Percentiles rank a stretch among this genome's conserved stretches.
These are phyloP conservation scores for Priocnemis perturbator DNA, from an alignment of 2,888 invertebrate species.

Conservation along the genomic window DNA sequence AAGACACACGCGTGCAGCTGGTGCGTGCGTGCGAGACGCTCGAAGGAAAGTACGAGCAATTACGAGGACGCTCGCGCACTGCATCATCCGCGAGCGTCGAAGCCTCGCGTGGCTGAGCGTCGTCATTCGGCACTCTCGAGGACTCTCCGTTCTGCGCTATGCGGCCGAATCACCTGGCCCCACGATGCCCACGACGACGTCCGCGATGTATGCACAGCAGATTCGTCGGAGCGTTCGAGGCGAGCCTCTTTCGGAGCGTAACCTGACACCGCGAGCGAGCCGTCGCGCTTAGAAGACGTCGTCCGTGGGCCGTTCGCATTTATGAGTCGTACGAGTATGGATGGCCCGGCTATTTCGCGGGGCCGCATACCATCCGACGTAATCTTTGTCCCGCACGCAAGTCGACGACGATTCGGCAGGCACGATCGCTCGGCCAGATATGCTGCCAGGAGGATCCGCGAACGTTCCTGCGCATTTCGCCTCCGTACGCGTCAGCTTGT, in stretches of 20 bases:
- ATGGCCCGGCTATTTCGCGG: conserved; percentile 41
- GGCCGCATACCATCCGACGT: conserved; percentile 41
- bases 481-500: too few species aligned
- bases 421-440: too few species aligned
- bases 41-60: conserved; percentile 41
- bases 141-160: too few species aligned
- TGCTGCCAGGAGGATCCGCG: too few species aligned
- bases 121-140: background rate
- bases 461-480: too few species aligned
- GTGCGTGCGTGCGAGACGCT: conserved; percentile 25
- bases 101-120: conserved; percentile 7
- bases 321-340: conserved; percentile 55
- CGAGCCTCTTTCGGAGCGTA: conserved; percentile 36
- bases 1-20: too few species aligned
- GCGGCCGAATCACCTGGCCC: background rate
- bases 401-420: conserved; percentile 20
- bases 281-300: conserved; percentile 51
- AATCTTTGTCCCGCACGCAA: conserved; percentile 55
- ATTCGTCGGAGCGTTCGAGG: conserved; percentile 24
- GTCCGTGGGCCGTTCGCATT: conserved; percentile 48
- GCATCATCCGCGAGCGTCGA: conserved; percentile 31
- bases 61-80: conserved; percentile 32
- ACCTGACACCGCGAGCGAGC: conserved; percentile 47
- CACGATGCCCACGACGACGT: conserved; percentile 4
- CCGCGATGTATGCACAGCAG: conserved; percentile 1